Conservation (phyloP, 2,888 invertebrate genomes). For the Amitus sp. region DNA sequence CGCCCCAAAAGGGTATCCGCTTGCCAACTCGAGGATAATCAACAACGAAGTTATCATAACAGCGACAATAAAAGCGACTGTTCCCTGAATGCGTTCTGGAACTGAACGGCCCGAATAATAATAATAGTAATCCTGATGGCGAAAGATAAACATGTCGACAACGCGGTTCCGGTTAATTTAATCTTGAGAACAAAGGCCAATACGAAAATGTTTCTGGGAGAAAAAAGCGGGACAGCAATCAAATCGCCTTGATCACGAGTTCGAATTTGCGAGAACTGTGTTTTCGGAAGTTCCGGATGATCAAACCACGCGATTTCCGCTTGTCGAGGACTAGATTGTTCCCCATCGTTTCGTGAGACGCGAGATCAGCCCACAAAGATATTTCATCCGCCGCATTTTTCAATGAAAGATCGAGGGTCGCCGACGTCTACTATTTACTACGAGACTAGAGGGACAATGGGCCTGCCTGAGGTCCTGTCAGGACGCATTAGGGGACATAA, state of each 20-base stretch:
- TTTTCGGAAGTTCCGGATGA: no score
- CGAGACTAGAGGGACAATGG: constrained; percentile 44
- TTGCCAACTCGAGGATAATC: constrained; percentile 41
- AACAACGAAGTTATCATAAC: constrained; percentile 39
- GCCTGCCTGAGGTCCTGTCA: constrained; percentile 46
- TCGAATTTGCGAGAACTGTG: no score
- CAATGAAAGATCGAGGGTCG: constrained; percentile 33
- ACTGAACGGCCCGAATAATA: constrained; percentile 4
- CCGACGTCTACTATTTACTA: constrained; percentile 36
- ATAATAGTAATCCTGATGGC: constrained; percentile 32
- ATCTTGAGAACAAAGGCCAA: no score
- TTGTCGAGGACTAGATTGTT: constrained; percentile 14
- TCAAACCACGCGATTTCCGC: constrained; percentile 25
- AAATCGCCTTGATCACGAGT: no score
- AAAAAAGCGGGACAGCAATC: no score
- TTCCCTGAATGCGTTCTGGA: constrained; percentile 25
- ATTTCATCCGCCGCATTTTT: constrained; percentile 33
- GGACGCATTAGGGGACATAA: constrained; percentile 48
- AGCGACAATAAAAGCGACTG: constrained; percentile 27
- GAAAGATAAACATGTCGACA: no score
- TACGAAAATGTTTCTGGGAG: no score
- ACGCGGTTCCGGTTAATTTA: no score
- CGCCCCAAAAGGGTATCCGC: constrained; percentile 29
- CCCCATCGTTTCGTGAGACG: constrained; percentile 14
- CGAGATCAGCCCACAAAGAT: constrained; percentile 22